Conservation (phyloP, 1,140 invertebrate genomes). For the Stenopsyche tienmushanensis region DNA sequence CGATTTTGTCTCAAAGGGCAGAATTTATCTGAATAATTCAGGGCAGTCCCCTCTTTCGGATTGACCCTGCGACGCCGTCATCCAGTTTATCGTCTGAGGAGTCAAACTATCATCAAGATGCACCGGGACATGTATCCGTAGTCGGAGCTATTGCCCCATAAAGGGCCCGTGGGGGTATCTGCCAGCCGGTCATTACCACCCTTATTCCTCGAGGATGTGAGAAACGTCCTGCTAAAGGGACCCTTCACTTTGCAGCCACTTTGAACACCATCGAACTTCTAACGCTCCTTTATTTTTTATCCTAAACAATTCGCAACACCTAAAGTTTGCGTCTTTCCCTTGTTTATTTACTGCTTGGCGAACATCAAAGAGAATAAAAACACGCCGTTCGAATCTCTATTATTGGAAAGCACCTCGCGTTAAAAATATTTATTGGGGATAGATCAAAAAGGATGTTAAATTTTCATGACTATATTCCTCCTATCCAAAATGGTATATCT, state of each 20-base stretch:
- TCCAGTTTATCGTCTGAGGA: neutral
- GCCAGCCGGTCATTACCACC: slow-evolving; percentile 7
- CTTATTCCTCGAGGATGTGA: neutral
- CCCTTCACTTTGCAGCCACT: slow-evolving; percentile 11
- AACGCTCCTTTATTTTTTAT: neutral
- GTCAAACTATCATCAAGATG: slow-evolving; percentile 14
- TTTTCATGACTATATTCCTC: no score
- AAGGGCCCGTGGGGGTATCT: slow-evolving; percentile 4
- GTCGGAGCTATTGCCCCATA: slow-evolving; percentile 1
- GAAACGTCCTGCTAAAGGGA: slow-evolving; percentile 10
- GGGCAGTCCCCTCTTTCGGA: neutral
- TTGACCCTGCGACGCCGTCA: neutral
- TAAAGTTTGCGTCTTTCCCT: no score
- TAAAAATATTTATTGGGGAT: no score
- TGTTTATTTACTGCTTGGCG: no score
- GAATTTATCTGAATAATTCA: slow-evolving; percentile 14
- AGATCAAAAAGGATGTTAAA: no score
- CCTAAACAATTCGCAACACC: no score
- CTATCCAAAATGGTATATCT: no score
- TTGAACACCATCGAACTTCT: neutral
- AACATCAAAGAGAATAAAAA: no score
- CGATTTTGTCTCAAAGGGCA: slow-evolving; percentile 10
- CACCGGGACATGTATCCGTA: slow-evolving; percentile 1
- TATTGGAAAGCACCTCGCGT: no score
- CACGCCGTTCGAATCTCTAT: no score